A percentile compares a stretch with the other conserved stretches of the same genome.
Evolutionary conservation across 2,113 vertebrate species (phyloP).

Genomic region (Hippopotamus amphibius): DNA sequence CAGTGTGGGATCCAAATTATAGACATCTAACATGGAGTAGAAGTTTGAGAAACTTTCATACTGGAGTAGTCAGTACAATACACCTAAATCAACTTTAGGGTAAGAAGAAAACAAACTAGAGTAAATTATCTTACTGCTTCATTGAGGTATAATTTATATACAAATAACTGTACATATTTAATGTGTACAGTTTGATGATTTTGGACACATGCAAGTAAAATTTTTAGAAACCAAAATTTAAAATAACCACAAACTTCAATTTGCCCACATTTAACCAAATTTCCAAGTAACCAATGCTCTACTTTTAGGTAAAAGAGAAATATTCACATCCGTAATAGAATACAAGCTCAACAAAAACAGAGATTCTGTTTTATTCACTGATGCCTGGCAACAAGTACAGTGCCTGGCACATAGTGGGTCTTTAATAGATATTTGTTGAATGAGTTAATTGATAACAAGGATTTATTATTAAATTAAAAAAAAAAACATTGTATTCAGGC

Average conservation of each 20-base stretch:
- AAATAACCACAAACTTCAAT: conserved; percentile 10
- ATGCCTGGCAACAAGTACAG: background rate
- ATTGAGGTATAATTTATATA: background rate
- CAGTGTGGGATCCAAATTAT: background rate
- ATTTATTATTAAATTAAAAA: background rate
- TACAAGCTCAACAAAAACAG: background rate
- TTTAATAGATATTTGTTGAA: background rate
- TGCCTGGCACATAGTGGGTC: background rate
- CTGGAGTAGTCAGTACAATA: background rate
- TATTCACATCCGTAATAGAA: background rate
- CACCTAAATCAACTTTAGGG: background rate
- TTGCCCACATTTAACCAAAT: conserved; percentile 21
- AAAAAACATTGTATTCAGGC: background rate
- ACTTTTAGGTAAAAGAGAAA: conserved; percentile 24
- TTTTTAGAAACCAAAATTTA: background rate
- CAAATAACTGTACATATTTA: background rate
- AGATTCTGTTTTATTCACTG: conserved; percentile 33
- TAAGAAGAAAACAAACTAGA: conserved; percentile 35
- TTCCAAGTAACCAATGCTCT: background rate
- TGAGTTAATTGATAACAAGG: background rate
- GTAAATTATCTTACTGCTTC: background rate
- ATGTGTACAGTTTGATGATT: background rate
- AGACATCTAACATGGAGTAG: background rate
- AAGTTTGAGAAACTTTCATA: conserved; percentile 32
- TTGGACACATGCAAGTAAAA: background rate